Conservation (phyloP, 37 sponge, comb jelly and placozoan species). For the Crambe crambe region DNA sequence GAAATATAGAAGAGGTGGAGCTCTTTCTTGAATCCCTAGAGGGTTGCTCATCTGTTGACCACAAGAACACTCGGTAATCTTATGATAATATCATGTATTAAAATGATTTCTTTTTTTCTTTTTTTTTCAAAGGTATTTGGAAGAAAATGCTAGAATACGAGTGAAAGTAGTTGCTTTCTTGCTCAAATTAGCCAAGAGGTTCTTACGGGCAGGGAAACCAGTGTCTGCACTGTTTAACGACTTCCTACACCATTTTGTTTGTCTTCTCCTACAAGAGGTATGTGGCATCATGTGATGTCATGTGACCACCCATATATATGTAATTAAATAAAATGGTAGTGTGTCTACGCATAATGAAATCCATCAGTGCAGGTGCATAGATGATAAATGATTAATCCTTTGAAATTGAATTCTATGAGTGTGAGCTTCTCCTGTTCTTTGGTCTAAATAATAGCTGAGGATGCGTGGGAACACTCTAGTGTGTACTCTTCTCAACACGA, state of each 20-base stretch:
- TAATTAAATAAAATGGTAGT: not conserved
- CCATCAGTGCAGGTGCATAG: no score
- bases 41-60: constrained; percentile 18
- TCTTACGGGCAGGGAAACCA: not conserved
- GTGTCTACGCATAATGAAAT: no score
- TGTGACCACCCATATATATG: not conserved
- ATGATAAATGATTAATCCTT: no score
- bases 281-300: not conserved
- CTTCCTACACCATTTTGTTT: not conserved
- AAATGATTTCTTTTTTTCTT: no score
- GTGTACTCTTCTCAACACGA: no score
- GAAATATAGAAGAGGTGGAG: constrained; percentile 51
- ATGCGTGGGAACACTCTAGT: no score
- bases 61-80: constrained; percentile 25
- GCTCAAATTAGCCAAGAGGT: constrained; percentile 6
- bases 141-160: constrained; percentile 45
- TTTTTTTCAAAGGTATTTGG: constrained; percentile 4
- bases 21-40: constrained; percentile 36
- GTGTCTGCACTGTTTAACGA: not conserved
- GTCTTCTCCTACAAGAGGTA: not conserved
- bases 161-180: constrained; percentile 43
- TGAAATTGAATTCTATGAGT: no score
- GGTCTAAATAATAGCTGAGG: no score
- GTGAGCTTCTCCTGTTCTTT: no score
- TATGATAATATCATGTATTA: no score